Percentiles rank a stretch among this genome's conserved stretches.
phyloP scores from a whole-genome alignment of 2,888 invertebrate genomes.

The Cheilosia vernalis region DNA sequence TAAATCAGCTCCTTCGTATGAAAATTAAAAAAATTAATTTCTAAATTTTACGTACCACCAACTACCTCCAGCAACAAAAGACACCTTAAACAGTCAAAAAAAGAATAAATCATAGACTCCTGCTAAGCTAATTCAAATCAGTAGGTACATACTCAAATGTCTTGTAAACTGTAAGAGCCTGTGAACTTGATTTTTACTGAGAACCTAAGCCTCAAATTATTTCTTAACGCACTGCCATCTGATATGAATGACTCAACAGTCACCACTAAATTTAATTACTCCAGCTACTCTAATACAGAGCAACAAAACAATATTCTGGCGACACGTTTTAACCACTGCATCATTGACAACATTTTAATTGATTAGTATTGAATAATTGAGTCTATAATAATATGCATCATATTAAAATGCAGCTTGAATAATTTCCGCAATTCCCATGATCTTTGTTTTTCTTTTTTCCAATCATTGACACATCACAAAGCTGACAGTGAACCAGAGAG shows the following conservation, averaged over 20 bases:
- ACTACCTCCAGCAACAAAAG: too few species aligned
- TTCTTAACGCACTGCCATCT: too few species aligned
- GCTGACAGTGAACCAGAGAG: slow-evolving; percentile 35
- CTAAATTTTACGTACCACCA: too few species aligned
- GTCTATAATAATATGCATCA: slow-evolving; percentile 29
- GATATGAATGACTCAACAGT: background rate
- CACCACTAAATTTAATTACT: background rate
- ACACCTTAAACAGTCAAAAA: too few species aligned
- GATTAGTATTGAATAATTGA: slow-evolving; percentile 43
- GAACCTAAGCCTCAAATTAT: too few species aligned
- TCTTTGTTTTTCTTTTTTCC: background rate
- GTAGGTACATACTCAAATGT: too few species aligned
- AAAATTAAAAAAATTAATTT: too few species aligned
- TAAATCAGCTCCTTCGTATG: too few species aligned
- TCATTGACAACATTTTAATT: slow-evolving; percentile 16
- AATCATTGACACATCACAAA: slow-evolving; percentile 53
- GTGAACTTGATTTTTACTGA: too few species aligned
- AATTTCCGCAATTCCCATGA: slow-evolving; percentile 52
- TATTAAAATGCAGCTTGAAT: slow-evolving; percentile 36
- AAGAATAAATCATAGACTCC: too few species aligned
- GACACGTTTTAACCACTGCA: slow-evolving; percentile 4
- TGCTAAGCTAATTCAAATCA: too few species aligned
- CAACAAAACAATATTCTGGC: slow-evolving; percentile 18
- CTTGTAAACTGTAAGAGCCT: too few species aligned
- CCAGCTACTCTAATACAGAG: background rate